These are phyloP conservation scores for Deilephila porcellus DNA, from an alignment of 2,888 invertebrate genomes.

Conservation along the genomic window DNA sequence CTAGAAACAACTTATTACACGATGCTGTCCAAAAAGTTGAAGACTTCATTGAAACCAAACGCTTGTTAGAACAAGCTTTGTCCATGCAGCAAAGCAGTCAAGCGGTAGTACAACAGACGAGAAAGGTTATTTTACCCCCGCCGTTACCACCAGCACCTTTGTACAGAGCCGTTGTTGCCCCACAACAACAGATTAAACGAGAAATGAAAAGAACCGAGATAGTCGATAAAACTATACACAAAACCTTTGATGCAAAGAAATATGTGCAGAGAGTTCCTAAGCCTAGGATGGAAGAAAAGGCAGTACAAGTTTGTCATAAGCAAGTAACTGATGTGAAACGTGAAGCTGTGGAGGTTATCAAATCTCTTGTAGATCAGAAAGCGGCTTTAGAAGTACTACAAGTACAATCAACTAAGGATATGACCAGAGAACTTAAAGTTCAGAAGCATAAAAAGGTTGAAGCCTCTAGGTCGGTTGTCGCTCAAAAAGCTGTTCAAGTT, in stretches of 20 bases:
- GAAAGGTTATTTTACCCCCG: conserved; percentile 41
- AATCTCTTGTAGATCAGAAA: conserved; percentile 26
- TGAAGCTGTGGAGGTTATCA: conserved; percentile 8
- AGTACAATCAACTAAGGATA: conserved; percentile 44
- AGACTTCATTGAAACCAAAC: conserved; percentile 41
- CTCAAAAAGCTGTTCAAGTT: conserved; percentile 32
- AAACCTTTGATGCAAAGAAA: conserved; percentile 45
- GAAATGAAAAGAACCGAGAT: conserved; percentile 48
- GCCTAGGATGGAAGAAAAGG: conserved; percentile 25
- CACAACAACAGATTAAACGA: conserved; percentile 22
- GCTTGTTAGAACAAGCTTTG: conserved; percentile 41
- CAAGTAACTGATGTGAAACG: no score
- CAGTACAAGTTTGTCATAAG: conserved; percentile 19
- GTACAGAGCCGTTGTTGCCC: conserved; percentile 32
- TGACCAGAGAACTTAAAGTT: conserved; percentile 32
- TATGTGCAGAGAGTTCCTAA: conserved; percentile 43
- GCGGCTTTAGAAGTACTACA: conserved; percentile 37
- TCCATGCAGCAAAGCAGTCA: conserved; percentile 40
- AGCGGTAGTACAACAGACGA: conserved; percentile 37
- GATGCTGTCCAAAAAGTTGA: conserved; percentile 42
- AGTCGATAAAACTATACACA: conserved; percentile 43
- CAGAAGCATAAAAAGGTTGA: conserved; percentile 30
- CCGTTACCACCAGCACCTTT: conserved; percentile 33
- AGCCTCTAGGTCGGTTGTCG: background rate
- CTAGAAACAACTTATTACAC: background rate